Base-by-base conservation (phyloP, 2,113 vertebrate species). In the Formicarius rufipectus region DNA sequence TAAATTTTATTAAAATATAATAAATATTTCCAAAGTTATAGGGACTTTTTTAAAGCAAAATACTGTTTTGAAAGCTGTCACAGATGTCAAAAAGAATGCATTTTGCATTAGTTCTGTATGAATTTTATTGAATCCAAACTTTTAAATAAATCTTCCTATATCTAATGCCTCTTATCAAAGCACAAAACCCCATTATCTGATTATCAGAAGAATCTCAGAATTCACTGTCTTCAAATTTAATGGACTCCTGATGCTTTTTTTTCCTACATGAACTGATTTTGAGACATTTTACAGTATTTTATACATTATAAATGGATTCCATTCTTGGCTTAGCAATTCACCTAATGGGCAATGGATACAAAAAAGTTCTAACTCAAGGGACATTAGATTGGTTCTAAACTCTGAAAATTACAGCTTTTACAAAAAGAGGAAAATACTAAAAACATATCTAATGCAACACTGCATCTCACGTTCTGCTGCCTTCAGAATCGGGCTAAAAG, bases 371-470 rank as follows among this genome's bases (percentile, higher is more conserved):
- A 97, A 97, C 98, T 98, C 97, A 93, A 97, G 98, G 97, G 98
- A 98, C 97, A 98, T 98, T 98, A 98, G 98, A 98, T 98, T 98
- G 97, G 97, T 97, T 98, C 98, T 98, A 97, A 98, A 98, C 97
- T 98, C 97, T 97, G 97, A 98, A 98, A 98, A 98, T 98, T 98
- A 97, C 97, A 98, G 97, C 98, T 98, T 98, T 98, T 98, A 98
- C 97, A 98, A 98, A 98, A 98, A 98, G 96, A 98, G 98, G 95
- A 98, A 98, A 98, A 98, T 98, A 98, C 97, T 98, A 98, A 98
- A 98, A 98, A 98, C 98, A 97, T 97, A 96, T 94, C 97, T 98
- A 98, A 98, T 98, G 98, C 96, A 98, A 97, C 96, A 98, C 97
- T 97, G 97, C 95, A 97, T 98, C 98, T 98, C 97, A 98, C 98